Evolutionary conservation across 2,888 invertebrate genomes (phyloP).

Genomic region (Ptychoptera albimana): DNA sequence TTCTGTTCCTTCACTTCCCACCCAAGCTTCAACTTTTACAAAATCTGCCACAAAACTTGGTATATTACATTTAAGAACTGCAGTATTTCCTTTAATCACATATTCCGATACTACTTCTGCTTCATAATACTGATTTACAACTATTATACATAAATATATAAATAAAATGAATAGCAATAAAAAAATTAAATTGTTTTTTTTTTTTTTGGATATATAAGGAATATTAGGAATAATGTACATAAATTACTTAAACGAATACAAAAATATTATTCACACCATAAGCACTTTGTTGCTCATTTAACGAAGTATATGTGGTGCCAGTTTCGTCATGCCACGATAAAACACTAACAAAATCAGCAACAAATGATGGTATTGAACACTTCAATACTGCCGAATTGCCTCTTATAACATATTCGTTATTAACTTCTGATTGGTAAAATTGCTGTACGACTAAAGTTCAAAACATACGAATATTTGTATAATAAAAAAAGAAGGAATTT

Average conservation of each 20-base stretch:
- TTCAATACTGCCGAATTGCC: conserved; percentile 57
- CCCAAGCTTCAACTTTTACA: conserved; percentile 76
- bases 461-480: too few relatives aligned
- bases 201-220: not conserved
- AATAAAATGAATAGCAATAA: not conserved
- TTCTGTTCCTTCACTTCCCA: conserved; percentile 46
- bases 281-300: conserved; percentile 20
- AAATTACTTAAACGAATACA: not conserved
- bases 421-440: conserved; percentile 53
- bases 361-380: conserved; percentile 59
- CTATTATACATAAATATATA: conserved; percentile 31
- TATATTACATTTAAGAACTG: conserved; percentile 76
- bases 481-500: not conserved
- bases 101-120: conserved; percentile 81
- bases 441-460: conserved; percentile 47
- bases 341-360: conserved; percentile 54
- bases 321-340: conserved; percentile 52
- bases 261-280: conserved; percentile 1
- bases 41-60: conserved; percentile 85
- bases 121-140: conserved; percentile 78
- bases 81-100: conserved; percentile 75
- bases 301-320: conserved; percentile 24
- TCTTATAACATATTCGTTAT: conserved; percentile 57
- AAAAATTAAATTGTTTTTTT: conserved; percentile 5
- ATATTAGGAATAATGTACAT: not conserved